phyloP scores from a whole-genome alignment of 1,140 invertebrate genomes.

The Triops cancriformis region DNA sequence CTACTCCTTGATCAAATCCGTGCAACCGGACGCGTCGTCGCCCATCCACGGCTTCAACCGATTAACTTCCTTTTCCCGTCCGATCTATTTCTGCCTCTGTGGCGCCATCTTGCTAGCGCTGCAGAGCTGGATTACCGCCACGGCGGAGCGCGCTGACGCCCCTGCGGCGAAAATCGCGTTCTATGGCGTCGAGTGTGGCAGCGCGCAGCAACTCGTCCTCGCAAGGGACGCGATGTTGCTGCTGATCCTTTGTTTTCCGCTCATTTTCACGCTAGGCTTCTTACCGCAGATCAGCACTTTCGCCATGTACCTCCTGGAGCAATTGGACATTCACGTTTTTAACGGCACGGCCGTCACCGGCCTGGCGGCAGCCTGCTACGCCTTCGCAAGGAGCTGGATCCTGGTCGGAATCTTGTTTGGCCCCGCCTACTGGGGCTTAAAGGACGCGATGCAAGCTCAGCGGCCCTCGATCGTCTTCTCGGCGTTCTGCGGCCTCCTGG shows the following conservation, averaged over 20 bases:
- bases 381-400: constrained; percentile 67
- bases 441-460: constrained; percentile 66
- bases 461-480: constrained; percentile 76
- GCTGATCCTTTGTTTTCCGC: constrained; percentile 80
- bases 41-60: constrained; percentile 97
- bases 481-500: constrained; percentile 81
- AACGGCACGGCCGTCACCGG: constrained; percentile 93
- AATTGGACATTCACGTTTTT: constrained; percentile 92
- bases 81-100: constrained; percentile 90
- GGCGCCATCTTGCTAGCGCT: constrained; percentile 62
- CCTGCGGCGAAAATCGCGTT: constrained; percentile 47
- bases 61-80: constrained; percentile 81
- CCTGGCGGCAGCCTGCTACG: constrained; percentile 74
- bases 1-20: constrained; percentile 95
- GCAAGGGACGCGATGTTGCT: constrained; percentile 63
- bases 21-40: constrained; percentile 96
- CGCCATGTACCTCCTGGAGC: constrained; percentile 87
- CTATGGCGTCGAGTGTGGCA: constrained; percentile 66
- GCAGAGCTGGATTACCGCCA: constrained; percentile 45
- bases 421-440: constrained; percentile 69
- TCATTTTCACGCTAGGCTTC: constrained; percentile 86
- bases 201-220: constrained; percentile 54
- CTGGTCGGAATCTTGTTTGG: constrained; percentile 76
- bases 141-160: constrained; percentile 12
- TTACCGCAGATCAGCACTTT: constrained; percentile 97